Conservation (phyloP, 2,113 vertebrate species). For the Diphyllodes magnificus region DNA sequence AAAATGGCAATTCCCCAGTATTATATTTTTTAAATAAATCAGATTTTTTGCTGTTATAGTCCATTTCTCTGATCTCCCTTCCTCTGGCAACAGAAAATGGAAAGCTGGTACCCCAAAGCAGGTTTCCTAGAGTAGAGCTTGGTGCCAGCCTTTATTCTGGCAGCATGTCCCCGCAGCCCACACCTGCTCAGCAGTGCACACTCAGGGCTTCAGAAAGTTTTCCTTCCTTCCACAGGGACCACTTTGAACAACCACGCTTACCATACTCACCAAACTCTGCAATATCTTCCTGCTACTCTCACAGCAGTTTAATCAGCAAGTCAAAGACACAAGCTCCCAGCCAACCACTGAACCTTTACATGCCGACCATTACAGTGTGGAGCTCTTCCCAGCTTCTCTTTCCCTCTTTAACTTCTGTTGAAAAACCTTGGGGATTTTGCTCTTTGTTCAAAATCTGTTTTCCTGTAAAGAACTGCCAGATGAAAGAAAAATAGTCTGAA, state of each 20-base stretch:
- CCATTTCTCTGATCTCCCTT: background rate
- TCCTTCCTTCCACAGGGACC: background rate
- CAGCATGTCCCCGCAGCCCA: background rate
- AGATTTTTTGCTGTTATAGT: background rate
- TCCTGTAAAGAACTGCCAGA: background rate
- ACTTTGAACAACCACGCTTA: background rate
- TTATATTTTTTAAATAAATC: background rate
- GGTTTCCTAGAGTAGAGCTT: background rate
- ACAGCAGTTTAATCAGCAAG: background rate
- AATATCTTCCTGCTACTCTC: background rate
- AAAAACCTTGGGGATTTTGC: background rate
- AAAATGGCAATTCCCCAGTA: background rate
- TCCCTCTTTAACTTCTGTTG: background rate
- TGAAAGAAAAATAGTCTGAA: background rate
- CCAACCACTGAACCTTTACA: background rate
- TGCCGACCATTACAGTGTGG: fast-evolving
- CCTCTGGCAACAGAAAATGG: background rate
- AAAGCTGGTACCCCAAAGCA: background rate
- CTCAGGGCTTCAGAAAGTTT: background rate
- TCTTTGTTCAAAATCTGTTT: background rate
- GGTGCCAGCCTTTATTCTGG: background rate
- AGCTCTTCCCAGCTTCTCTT: background rate
- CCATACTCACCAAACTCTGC: background rate
- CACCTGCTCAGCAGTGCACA: background rate
- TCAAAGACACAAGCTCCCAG: background rate